phyloP scores from a whole-genome alignment of 1,140 invertebrate genomes.

The Bombyx mandarina region DNA sequence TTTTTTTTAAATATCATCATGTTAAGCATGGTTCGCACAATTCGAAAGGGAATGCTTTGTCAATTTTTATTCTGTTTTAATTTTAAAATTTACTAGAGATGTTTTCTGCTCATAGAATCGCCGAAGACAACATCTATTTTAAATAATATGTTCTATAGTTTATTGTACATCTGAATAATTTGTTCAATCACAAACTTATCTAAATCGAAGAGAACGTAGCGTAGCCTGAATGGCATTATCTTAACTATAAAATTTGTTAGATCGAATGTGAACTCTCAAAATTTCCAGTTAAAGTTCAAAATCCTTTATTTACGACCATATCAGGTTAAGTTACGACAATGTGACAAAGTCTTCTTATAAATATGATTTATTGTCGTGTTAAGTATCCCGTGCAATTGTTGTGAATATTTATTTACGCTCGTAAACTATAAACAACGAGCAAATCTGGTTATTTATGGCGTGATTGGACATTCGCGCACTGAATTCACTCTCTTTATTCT shows the following conservation, averaged over 20 bases:
- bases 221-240: background rate
- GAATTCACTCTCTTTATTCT: conserved; percentile 33
- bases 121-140: no score
- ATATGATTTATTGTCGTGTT: conserved; percentile 65
- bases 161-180: no score
- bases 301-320: conserved; percentile 16
- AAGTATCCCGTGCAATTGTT: conserved; percentile 67
- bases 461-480: conserved; percentile 56
- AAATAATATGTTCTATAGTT: no score
- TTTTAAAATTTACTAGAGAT: no score
- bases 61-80: conserved; percentile 13
- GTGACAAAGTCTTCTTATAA: conserved; percentile 67
- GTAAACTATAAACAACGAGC: conserved; percentile 65
- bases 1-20: no score
- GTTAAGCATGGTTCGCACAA: background rate
- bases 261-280: background rate
- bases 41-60: conserved; percentile 7
- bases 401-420: conserved; percentile 64
- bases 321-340: conserved; percentile 39
- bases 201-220: background rate
- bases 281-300: conserved; percentile 27
- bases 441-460: conserved; percentile 66
- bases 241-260: background rate
- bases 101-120: no score
- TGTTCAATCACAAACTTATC: conserved; percentile 32